These are phyloP conservation scores for Liposcelis brunnea DNA, from an alignment of 2,888 invertebrate species.

Conservation along the genomic window DNA sequence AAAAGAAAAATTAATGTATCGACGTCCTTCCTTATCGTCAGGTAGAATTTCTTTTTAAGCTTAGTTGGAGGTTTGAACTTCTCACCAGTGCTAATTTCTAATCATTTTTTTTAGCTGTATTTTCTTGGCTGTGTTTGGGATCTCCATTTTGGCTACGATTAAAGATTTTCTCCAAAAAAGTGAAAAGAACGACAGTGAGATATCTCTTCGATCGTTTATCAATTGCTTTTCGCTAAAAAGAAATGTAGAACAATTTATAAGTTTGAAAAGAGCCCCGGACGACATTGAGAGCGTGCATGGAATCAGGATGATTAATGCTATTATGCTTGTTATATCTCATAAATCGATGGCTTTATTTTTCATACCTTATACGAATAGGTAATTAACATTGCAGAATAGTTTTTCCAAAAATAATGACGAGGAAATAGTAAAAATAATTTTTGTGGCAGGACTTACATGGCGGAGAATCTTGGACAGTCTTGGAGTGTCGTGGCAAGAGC, in stretches of 20 bases:
- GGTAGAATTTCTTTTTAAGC: no score
- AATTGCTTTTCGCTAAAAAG: slow-evolving; percentile 36
- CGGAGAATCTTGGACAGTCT: slow-evolving; percentile 32
- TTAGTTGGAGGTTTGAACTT: no score
- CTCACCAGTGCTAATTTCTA: neutral
- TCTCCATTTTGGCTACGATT: slow-evolving; percentile 25
- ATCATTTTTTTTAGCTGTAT: slow-evolving; percentile 25
- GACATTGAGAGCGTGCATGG: slow-evolving; percentile 49
- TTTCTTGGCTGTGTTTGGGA: slow-evolving; percentile 28
- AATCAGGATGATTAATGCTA: slow-evolving; percentile 43
- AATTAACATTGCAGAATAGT: no score
- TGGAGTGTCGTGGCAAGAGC: slow-evolving; percentile 51
- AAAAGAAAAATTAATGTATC: slow-evolving; percentile 25
- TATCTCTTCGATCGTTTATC: neutral
- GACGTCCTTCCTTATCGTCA: slow-evolving; percentile 30
- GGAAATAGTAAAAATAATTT: neutral
- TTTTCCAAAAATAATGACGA: slow-evolving; percentile 8
- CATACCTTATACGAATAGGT: slow-evolving; percentile 48
- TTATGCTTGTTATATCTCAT: slow-evolving; percentile 43
- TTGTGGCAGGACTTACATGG: slow-evolving; percentile 26
- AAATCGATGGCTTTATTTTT: slow-evolving; percentile 56
- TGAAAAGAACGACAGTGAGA: slow-evolving; percentile 12
- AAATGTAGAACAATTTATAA: slow-evolving; percentile 36
- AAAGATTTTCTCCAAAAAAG: slow-evolving; percentile 22
- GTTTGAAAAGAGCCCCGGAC: slow-evolving; percentile 29